These are phyloP conservation scores for Paracentrotus lividus DNA, from an alignment of 53 echinoderm and acorn worm genomes.

Conservation along the genomic window DNA sequence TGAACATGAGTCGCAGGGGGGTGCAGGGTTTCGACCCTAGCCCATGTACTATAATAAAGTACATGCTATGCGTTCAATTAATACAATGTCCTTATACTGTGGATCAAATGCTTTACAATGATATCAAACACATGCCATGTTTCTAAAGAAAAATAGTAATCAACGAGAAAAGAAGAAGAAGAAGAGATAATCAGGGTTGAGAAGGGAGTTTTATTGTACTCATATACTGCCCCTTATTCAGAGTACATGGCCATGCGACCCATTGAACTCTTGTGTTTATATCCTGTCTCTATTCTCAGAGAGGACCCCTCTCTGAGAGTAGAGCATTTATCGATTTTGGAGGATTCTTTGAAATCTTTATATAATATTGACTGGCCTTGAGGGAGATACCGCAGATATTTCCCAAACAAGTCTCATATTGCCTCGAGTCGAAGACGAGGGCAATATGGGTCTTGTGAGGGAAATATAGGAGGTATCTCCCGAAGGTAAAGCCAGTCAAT, in stretches of 20 bases:
- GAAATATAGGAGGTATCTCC: too few species aligned
- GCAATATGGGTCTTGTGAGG: too few species aligned
- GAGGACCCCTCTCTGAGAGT: too few species aligned
- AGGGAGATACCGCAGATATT: too few species aligned
- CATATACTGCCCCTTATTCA: neutral
- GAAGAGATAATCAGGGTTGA: neutral
- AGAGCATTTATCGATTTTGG: too few species aligned
- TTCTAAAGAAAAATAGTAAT: conserved; percentile 25
- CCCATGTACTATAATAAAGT: too few species aligned
- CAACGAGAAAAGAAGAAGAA: conserved; percentile 13
- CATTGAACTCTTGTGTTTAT: neutral
- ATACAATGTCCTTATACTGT: neutral
- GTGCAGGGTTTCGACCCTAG: too few species aligned
- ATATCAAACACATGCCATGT: conserved; percentile 10
- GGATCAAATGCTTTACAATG: conserved; percentile 17
- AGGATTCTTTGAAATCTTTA: too few species aligned
- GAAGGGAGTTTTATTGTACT: conserved; percentile 29
- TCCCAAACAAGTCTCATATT: too few species aligned
- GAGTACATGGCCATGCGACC: neutral
- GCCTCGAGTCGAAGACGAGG: too few species aligned
- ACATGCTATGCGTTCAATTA: neutral
- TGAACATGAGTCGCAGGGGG: too few species aligned
- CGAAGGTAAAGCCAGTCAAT: too few species aligned
- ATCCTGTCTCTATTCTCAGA: neutral
- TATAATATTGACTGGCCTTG: neutral